Evolutionary conservation across 2,797 vertebrate species (phyloP).

Genomic region (Malurus leucopterus): DNA sequence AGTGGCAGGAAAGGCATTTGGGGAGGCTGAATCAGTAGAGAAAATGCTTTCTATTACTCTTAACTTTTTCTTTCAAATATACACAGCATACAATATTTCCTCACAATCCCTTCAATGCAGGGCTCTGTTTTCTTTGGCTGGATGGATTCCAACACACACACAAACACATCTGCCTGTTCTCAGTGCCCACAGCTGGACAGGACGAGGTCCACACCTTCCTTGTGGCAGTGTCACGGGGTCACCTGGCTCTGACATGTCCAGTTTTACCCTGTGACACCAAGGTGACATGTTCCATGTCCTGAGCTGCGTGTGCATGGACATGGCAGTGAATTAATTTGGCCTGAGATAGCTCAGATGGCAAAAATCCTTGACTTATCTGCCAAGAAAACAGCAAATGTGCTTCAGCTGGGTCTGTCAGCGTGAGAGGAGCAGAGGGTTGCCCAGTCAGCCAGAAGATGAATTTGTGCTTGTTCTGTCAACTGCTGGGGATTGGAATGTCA

Average conservation of each 20-base stretch:
- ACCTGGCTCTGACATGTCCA: neutral
- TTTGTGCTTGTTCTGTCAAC: conserved; percentile 19
- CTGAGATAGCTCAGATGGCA: conserved; percentile 24
- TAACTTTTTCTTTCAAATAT: accelerated
- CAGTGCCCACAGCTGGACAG: neutral
- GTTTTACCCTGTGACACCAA: neutral
- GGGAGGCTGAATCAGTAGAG: neutral
- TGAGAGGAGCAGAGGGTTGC: conserved; percentile 11
- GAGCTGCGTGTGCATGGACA: neutral
- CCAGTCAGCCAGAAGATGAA: conserved; percentile 38
- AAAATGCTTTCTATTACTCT: neutral
- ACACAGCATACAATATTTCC: accelerated
- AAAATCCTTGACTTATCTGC: conserved; percentile 15
- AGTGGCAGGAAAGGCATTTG: neutral
- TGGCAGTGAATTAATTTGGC: neutral
- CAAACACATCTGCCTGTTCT: accelerated
- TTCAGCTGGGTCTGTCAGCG: neutral
- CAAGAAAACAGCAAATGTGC: conserved; percentile 24
- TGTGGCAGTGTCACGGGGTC: neutral
- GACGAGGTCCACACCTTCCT: neutral
- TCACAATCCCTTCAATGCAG: accelerated
- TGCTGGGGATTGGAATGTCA: conserved; percentile 22
- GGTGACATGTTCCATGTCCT: neutral
- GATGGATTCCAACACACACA: neutral
- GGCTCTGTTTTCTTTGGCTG: neutral